Conservation (phyloP, 2,888 invertebrate species). For the Drosophila affinis region DNA sequence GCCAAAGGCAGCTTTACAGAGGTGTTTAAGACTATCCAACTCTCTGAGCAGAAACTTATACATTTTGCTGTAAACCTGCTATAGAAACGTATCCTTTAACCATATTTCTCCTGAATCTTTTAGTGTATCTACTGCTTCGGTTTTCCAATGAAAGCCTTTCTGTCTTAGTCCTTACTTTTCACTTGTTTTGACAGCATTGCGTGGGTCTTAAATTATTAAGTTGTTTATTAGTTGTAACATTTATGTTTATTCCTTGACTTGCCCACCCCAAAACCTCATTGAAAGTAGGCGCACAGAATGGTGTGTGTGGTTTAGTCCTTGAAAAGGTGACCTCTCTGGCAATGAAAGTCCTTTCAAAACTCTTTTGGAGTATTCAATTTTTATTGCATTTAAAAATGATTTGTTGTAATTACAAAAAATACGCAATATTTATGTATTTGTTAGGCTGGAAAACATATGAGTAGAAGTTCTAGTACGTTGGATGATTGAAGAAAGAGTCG, state of each 20-base stretch:
- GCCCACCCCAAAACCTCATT: background rate
- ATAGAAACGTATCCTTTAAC: too few species aligned
- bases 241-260: conserved; percentile 46
- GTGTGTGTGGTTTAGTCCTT: background rate
- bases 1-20: background rate
- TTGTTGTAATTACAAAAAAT: conserved; percentile 46
- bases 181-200: conserved; percentile 61
- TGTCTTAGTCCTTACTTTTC: background rate
- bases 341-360: background rate
- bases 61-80: too few species aligned
- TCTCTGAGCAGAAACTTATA: too few species aligned
- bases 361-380: background rate
- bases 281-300: too few species aligned
- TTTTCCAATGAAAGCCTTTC: background rate
- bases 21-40: background rate
- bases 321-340: too few species aligned
- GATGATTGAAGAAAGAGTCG: background rate
- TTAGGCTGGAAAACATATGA: conserved; percentile 57
- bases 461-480: conserved; percentile 25
- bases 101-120: background rate
- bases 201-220: conserved; percentile 28
- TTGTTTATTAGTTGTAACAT: conserved; percentile 52
- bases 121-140: background rate
- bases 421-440: conserved; percentile 10
- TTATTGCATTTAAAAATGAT: conserved; percentile 4